Base-by-base conservation (phyloP, 2,797 vertebrate genomes). In the Tauraco hartlaubi region DNA sequence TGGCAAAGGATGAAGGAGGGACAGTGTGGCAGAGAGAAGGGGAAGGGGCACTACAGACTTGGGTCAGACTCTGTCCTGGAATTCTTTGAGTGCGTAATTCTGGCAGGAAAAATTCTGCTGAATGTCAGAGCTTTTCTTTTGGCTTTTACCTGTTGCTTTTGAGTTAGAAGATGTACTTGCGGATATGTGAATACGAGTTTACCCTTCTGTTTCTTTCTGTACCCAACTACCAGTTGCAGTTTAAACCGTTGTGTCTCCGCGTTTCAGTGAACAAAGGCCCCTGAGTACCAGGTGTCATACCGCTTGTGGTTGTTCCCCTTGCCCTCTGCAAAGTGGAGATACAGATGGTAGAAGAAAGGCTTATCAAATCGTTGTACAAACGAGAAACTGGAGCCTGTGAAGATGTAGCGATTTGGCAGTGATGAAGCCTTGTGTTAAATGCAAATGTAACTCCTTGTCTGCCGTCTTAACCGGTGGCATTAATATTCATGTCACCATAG, bases 401-500 rank as follows among this genome's bases (percentile, higher is more conserved):
- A 83, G 85, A 66, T 95, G 87, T 31, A 81, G 75, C 51, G 11
- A n/a, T 90, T 96, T 88, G 82, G 41, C 62, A 82, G 69, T 49
- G 67, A 64, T 4, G 33, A 63, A 88, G 69, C 88, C 75, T 64
- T 48, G 37, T 64, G 11, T 87, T 63, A 92, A 94, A 83, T 88
- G 80, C 74, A 92, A 29, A 67, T 76, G 46, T n/a, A 71, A 68
- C 54, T 75, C 55, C 64, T 91, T 91, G 87, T 72, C 46, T 78
- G 46, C 33, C 31, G 68, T 51, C 85, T 66, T 73, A 81, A 61
- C 55, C 58, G 2, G 22, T 10, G 37, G 48, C 39, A 19, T 95
- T 91, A 89, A 92, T 87, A 94, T 91, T 95, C 77, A 69, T 85
- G 74, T 89, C 91, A 78, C 92, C 49, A 6, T 44, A 67, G 93